phyloP scores from a whole-genome alignment of 2,113 vertebrate species.

The Balaeniceps rex region DNA sequence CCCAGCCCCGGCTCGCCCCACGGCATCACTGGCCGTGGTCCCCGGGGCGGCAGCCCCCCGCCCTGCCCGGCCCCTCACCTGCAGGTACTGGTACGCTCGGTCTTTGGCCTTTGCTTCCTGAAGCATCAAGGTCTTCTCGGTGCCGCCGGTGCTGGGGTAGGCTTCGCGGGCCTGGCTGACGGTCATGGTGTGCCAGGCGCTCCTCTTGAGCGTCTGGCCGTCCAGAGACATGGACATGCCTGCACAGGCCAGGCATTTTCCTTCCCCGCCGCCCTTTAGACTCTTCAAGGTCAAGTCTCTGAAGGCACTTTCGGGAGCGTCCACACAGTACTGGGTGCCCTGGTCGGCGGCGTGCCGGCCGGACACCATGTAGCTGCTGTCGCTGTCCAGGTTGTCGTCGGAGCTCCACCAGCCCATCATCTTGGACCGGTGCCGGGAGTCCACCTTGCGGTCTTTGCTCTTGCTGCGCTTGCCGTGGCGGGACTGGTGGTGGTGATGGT shows the following conservation, averaged over 20 bases:
- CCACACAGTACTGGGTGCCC: slow-evolving; percentile 81
- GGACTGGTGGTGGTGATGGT: slow-evolving; percentile 86
- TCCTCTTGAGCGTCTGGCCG: slow-evolving; percentile 92
- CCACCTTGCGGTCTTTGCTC: slow-evolving; percentile 86
- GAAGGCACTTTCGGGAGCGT: slow-evolving; percentile 93
- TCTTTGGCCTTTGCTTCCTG: slow-evolving; percentile 92
- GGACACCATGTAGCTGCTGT: slow-evolving; percentile 91
- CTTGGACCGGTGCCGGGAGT: slow-evolving; percentile 87
- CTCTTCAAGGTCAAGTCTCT: slow-evolving; percentile 96
- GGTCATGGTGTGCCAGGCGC: slow-evolving; percentile 98
- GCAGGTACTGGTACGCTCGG: slow-evolving; percentile 92
- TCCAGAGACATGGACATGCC: slow-evolving; percentile 89
- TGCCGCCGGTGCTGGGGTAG: slow-evolving; percentile 81
- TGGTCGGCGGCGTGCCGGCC: slow-evolving; percentile 73
- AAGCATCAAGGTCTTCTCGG: slow-evolving; percentile 90
- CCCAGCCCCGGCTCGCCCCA: not conserved
- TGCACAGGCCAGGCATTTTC: slow-evolving; percentile 93
- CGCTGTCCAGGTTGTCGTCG: slow-evolving; percentile 97
- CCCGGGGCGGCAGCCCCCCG: not conserved
- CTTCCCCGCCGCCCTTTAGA: slow-evolving; percentile 82
- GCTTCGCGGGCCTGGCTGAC: slow-evolving; percentile 97
- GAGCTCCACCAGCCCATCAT: slow-evolving; percentile 98
- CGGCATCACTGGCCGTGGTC: rapidly evolving
- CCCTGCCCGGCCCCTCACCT: slow-evolving; percentile 76
- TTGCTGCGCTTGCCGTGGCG: slow-evolving; percentile 89